Conservation (phyloP, 2,888 invertebrate species). For the Tenthredo livida region DNA sequence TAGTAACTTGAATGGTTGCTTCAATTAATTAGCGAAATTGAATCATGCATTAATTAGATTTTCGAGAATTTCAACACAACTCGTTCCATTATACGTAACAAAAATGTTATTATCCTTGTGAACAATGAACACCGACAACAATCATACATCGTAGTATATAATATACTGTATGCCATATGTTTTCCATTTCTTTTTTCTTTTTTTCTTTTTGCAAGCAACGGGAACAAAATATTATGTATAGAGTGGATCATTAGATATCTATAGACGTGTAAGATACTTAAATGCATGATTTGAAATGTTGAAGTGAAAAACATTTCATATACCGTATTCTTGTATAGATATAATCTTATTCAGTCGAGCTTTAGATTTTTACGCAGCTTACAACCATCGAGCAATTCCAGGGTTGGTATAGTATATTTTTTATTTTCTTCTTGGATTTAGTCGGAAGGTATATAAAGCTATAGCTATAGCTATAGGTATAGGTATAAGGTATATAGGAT, state of each 20-base stretch:
- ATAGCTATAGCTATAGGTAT: constrained; percentile 19
- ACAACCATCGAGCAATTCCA: constrained; percentile 16
- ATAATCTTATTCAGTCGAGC: not conserved
- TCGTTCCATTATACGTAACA: not conserved
- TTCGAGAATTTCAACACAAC: not conserved
- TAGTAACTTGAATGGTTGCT: not conserved
- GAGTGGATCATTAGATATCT: not conserved
- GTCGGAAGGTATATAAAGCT: not conserved
- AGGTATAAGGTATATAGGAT: not conserved
- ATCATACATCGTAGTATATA: not conserved
- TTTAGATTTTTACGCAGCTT: constrained; percentile 5
- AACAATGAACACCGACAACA: not conserved
- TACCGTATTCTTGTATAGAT: not conserved
- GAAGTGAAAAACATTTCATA: not conserved
- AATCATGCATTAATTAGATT: not conserved
- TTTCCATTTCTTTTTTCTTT: not conserved
- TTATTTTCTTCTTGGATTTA: constrained; percentile 45
- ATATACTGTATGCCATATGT: not conserved
- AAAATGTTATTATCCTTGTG: not conserved
- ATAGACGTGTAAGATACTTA: not conserved
- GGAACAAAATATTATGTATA: not conserved
- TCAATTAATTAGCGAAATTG: not conserved
- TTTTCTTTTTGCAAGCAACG: too few relatives aligned
- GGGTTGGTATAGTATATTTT: constrained; percentile 12
- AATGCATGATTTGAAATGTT: not conserved